A percentile compares a stretch with the other conserved stretches of the same genome.
phyloP scores from a whole-genome alignment of 2,888 invertebrate species.

The Melanchra persicariae region DNA sequence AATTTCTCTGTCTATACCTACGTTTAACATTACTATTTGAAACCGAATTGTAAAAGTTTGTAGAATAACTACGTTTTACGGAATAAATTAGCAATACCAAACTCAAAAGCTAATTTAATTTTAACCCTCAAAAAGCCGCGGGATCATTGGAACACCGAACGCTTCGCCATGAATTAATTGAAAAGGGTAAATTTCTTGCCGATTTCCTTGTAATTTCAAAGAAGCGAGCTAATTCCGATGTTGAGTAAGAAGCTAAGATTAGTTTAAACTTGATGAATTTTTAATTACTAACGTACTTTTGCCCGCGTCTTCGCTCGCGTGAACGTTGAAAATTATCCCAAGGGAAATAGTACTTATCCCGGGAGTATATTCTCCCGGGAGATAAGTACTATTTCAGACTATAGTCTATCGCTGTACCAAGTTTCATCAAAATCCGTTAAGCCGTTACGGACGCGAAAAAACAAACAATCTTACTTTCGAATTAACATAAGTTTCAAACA shows the following conservation, averaged over 20 bases:
- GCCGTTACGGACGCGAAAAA: too few relatives aligned
- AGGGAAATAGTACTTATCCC: too few relatives aligned
- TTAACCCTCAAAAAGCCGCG: conserved; percentile 20
- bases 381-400: too few relatives aligned
- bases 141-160: conserved; percentile 31
- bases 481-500: too few relatives aligned
- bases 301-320: too few relatives aligned
- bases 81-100: conserved; percentile 9
- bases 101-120: conserved; percentile 20
- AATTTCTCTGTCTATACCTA: neutral
- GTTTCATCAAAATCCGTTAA: too few relatives aligned
- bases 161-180: conserved; percentile 39
- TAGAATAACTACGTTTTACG: neutral
- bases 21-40: neutral
- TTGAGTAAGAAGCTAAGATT: conserved; percentile 17
- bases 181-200: conserved; percentile 34
- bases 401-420: too few relatives aligned
- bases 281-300: conserved; percentile 15
- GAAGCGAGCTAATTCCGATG: conserved; percentile 15
- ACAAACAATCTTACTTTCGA: too few relatives aligned
- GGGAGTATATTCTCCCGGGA: too few relatives aligned
- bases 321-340: too few relatives aligned
- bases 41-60: too few relatives aligned
- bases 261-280: conserved; percentile 30
- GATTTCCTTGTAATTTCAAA: conserved; percentile 32